Conservation (phyloP, 2,113 vertebrate genomes). For the Micromys minutus region DNA sequence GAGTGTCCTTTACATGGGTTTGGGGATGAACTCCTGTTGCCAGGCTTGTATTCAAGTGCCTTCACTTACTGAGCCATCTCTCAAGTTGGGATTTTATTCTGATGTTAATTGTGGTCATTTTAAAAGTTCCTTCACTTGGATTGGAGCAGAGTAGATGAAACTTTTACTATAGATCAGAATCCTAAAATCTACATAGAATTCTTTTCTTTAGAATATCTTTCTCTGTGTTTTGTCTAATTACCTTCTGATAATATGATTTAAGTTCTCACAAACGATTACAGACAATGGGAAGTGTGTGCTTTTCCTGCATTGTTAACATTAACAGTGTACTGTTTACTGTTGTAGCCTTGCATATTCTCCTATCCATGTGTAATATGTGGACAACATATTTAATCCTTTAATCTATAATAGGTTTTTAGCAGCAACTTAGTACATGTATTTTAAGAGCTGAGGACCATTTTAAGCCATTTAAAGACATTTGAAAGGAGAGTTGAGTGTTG, state of each 20-base stretch:
- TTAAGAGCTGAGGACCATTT: not conserved
- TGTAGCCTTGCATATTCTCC: not conserved
- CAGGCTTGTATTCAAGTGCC: not conserved
- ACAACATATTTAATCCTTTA: constrained; percentile 2
- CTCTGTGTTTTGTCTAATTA: constrained; percentile 16
- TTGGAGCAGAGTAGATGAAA: constrained; percentile 1
- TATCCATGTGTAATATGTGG: not conserved
- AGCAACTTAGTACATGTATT: not conserved
- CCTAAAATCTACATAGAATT: constrained; percentile 38
- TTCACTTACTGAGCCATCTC: not conserved
- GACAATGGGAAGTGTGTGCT: not conserved
- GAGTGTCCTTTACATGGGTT: not conserved
- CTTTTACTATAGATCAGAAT: constrained; percentile 15
- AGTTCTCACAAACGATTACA: not conserved
- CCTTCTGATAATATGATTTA: constrained; percentile 33
- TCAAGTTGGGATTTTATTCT: not conserved
- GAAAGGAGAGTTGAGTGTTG: not conserved
- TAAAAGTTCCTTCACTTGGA: not conserved
- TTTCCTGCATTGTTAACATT: constrained; percentile 9
- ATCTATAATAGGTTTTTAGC: constrained; percentile 35
- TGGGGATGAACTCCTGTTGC: not conserved
- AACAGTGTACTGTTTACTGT: not conserved
- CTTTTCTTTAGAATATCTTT: constrained; percentile 53
- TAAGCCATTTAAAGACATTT: constrained; percentile 41
- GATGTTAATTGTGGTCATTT: not conserved